phyloP scores from a whole-genome alignment of 1,140 invertebrate genomes.

The Dolichoris vasculosae region DNA sequence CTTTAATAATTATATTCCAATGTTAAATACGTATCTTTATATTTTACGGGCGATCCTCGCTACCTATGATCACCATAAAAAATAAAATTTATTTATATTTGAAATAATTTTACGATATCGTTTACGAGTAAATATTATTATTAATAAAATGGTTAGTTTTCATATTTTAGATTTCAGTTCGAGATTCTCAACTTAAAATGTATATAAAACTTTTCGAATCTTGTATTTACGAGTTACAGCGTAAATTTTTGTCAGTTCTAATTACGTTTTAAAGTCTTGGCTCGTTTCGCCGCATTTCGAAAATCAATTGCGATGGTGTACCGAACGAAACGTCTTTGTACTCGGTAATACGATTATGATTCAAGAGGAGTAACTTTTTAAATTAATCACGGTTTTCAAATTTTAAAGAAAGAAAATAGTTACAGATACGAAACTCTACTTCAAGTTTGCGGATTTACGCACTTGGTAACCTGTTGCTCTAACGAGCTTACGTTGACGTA shows the following conservation, averaged over 20 bases:
- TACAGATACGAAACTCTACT: background rate
- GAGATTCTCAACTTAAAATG: too few relatives aligned
- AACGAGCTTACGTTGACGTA: conserved; percentile 72
- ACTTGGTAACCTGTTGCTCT: conserved; percentile 66
- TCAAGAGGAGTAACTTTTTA: background rate
- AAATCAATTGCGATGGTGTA: background rate
- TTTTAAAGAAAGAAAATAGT: background rate
- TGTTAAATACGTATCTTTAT: too few relatives aligned
- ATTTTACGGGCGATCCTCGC: too few relatives aligned
- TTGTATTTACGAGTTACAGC: too few relatives aligned
- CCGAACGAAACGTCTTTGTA: background rate
- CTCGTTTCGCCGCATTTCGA: background rate
- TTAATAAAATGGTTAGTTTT: background rate
- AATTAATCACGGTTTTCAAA: background rate
- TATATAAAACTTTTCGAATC: too few relatives aligned
- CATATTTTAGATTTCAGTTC: background rate
- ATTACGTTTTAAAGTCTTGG: background rate
- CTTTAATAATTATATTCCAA: too few relatives aligned
- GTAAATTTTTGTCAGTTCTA: background rate
- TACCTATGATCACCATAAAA: too few relatives aligned
- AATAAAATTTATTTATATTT: too few relatives aligned
- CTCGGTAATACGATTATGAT: background rate
- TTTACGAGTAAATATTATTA: too few relatives aligned
- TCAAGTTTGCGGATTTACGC: conserved; percentile 51
- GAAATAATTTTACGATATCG: too few relatives aligned